These are phyloP conservation scores for Nephila pilipes DNA, from an alignment of 1,140 invertebrate genomes.

Conservation along the genomic window DNA sequence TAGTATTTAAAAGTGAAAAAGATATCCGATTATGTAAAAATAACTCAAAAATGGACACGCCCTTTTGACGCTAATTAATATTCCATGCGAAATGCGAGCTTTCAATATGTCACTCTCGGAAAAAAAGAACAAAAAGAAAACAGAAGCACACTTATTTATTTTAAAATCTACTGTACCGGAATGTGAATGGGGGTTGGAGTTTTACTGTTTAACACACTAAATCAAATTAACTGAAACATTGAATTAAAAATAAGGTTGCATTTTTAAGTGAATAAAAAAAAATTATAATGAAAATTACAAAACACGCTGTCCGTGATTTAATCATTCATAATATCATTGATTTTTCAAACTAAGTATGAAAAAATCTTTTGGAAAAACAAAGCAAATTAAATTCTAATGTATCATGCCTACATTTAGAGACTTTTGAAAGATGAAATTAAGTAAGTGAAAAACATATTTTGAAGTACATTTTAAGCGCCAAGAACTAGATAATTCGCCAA, in stretches of 20 bases:
- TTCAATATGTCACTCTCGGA: background rate
- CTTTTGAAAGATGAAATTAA: too few relatives aligned
- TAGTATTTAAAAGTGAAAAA: background rate
- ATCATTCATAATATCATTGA: background rate
- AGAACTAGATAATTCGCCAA: constrained; percentile 45
- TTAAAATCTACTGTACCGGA: background rate
- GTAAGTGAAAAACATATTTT: too few relatives aligned
- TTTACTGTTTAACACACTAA: too few relatives aligned
- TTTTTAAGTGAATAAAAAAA: too few relatives aligned
- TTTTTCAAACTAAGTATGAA: background rate
- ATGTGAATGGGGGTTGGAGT: background rate
- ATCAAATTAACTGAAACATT: too few relatives aligned
- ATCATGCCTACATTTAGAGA: too few relatives aligned
- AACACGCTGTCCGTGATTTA: background rate
- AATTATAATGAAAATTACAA: background rate
- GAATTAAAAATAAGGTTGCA: too few relatives aligned
- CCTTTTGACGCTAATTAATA: background rate
- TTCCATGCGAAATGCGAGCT: background rate
- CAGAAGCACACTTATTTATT: background rate
- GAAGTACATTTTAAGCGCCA: background rate
- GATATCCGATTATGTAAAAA: background rate
- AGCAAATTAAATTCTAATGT: too few relatives aligned
- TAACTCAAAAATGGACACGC: background rate
- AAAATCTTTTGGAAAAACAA: too few relatives aligned
- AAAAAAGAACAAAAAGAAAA: too few relatives aligned